phyloP scores from a whole-genome alignment of 35 echinoderm and acorn worm genomes.

The Stichopus chloronotus region DNA sequence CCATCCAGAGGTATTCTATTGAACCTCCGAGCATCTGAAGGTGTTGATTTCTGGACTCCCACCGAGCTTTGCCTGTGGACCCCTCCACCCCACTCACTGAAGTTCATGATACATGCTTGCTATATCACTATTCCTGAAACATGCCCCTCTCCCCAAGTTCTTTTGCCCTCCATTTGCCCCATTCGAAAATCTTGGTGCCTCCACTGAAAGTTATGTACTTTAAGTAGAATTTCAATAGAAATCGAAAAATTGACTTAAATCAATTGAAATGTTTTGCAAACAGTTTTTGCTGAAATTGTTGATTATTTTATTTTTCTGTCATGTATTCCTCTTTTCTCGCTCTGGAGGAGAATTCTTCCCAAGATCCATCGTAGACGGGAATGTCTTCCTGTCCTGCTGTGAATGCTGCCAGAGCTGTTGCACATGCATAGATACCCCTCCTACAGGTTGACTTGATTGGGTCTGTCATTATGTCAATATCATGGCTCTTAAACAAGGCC shows the following conservation, averaged over 20 bases:
- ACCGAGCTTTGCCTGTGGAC: too few species aligned
- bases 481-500: constrained; percentile 24
- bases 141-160: not conserved
- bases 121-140: not conserved
- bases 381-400: constrained; percentile 49
- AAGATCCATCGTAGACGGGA: constrained; percentile 63
- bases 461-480: constrained; percentile 44
- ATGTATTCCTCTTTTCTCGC: constrained; percentile 19
- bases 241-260: too few species aligned
- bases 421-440: constrained; percentile 57
- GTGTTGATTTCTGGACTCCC: too few species aligned
- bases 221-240: too few species aligned
- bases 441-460: constrained; percentile 59
- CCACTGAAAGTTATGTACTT: too few species aligned
- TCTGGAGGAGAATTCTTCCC: constrained; percentile 61
- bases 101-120: not conserved
- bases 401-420: constrained; percentile 43
- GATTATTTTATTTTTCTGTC: not conserved
- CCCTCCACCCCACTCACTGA: too few species aligned
- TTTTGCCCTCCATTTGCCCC: not conserved
- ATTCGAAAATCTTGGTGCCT: too few species aligned
- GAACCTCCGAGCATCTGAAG: too few species aligned
- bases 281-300: too few species aligned
- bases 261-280: too few species aligned
- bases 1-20: too few species aligned